Conservation (phyloP, 2,888 invertebrate species). For the Pseudeuparius sepicola region DNA sequence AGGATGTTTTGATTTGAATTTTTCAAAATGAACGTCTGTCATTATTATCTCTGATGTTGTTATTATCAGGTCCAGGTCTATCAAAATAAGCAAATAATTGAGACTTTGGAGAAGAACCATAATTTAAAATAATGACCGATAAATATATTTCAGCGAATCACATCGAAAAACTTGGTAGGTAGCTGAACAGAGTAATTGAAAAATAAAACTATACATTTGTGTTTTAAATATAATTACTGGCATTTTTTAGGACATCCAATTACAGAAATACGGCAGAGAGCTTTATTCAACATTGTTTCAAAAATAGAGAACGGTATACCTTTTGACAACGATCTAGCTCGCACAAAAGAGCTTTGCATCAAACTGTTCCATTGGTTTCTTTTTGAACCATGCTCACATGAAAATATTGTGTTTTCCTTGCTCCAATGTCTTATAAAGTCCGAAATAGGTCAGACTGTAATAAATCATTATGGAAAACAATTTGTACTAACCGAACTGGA, state of each 20-base stretch:
- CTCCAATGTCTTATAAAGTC: constrained; percentile 48
- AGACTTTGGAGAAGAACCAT: too few relatives aligned
- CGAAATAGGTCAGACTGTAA: constrained; percentile 43
- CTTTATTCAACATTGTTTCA: constrained; percentile 39
- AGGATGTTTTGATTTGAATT: too few relatives aligned
- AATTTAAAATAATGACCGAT: constrained; percentile 20
- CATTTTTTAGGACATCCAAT: constrained; percentile 35
- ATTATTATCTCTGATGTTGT: too few relatives aligned
- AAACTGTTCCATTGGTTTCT: constrained; percentile 55
- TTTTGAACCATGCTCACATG: constrained; percentile 43
- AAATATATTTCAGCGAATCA: constrained; percentile 30
- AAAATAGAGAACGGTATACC: constrained; percentile 55
- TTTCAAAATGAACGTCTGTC: too few relatives aligned
- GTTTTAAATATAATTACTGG: background rate
- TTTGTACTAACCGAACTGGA: constrained; percentile 39
- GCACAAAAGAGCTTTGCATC: constrained; percentile 48
- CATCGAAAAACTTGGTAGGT: constrained; percentile 35
- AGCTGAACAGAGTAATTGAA: constrained; percentile 6
- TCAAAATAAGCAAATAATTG: too few relatives aligned
- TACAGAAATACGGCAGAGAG: constrained; percentile 38
- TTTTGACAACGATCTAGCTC: constrained; percentile 49
- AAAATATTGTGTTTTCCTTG: constrained; percentile 48
- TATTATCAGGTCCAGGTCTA: too few relatives aligned
- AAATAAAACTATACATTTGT: background rate
- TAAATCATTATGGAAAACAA: constrained; percentile 42